phyloP scores from a whole-genome alignment of 2,797 vertebrate species.

The Lates japonicus region DNA sequence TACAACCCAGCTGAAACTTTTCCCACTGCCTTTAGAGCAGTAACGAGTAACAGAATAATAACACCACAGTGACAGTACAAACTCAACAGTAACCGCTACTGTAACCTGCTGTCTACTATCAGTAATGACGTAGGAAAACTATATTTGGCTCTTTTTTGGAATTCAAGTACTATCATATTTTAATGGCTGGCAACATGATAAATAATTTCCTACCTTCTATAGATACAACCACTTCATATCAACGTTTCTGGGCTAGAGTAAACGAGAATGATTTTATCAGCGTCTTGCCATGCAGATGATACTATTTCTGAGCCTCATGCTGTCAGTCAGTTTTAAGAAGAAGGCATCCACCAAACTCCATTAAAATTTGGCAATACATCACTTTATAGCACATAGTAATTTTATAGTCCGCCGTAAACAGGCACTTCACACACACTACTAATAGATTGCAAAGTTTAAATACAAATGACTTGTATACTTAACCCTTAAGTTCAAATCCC shows the following conservation, averaged over 20 bases:
- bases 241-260: neutral
- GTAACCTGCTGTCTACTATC: no score
- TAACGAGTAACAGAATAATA: neutral
- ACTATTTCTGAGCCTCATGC: conserved; percentile 25
- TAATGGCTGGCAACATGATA: neutral
- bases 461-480: neutral
- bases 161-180: neutral
- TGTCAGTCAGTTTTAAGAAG: neutral
- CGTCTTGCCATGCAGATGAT: neutral
- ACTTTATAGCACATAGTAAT: neutral
- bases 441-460: accelerated
- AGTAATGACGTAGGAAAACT: neutral
- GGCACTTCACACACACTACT: no score
- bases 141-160: neutral
- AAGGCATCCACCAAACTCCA: conserved; percentile 18
- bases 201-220: neutral
- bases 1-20: neutral
- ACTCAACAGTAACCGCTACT: neutral
- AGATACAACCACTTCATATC: no score
- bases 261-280: neutral
- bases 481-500: neutral
- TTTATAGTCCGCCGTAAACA: neutral
- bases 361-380: neutral
- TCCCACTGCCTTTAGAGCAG: neutral
- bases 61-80: neutral